Evolutionary conservation across 1,140 invertebrate genomes (phyloP).

Genomic region (Limonius californicus): DNA sequence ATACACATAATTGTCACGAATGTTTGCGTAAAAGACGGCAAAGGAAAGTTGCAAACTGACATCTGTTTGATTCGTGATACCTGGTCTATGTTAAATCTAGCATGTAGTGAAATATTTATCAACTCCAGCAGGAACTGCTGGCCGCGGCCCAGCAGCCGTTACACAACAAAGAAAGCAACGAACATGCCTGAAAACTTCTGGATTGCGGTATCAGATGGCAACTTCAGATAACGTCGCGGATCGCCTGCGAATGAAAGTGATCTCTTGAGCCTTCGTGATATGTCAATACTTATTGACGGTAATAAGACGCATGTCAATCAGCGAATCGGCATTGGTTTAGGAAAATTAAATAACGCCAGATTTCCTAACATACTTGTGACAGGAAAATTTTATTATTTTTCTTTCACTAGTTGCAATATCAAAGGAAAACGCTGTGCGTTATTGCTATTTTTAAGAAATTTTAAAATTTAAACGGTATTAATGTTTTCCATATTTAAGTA

Average conservation of each 20-base stretch:
- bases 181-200: not conserved
- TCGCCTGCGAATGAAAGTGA: not conserved
- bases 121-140: slow-evolving; percentile 6
- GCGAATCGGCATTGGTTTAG: too few relatives aligned
- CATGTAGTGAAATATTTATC: slow-evolving; percentile 10
- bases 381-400: too few relatives aligned
- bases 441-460: too few relatives aligned
- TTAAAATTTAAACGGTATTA: too few relatives aligned
- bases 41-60: slow-evolving; percentile 4
- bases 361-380: too few relatives aligned
- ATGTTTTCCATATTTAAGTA: too few relatives aligned
- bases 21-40: slow-evolving; percentile 5
- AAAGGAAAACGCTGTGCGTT: too few relatives aligned
- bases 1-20: slow-evolving; percentile 12
- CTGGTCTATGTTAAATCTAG: not conserved
- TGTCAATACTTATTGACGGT: not conserved
- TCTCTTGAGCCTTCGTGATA: not conserved
- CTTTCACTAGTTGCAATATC: too few relatives aligned
- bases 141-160: not conserved
- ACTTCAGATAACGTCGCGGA: not conserved
- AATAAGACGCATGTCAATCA: too few relatives aligned
- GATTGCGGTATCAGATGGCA: not conserved
- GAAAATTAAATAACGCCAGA: too few relatives aligned
- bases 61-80: slow-evolving; percentile 10
- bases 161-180: not conserved